Evolutionary conservation across 2,113 vertebrate species (phyloP).

Genomic region (Notothenia coriiceps): DNA sequence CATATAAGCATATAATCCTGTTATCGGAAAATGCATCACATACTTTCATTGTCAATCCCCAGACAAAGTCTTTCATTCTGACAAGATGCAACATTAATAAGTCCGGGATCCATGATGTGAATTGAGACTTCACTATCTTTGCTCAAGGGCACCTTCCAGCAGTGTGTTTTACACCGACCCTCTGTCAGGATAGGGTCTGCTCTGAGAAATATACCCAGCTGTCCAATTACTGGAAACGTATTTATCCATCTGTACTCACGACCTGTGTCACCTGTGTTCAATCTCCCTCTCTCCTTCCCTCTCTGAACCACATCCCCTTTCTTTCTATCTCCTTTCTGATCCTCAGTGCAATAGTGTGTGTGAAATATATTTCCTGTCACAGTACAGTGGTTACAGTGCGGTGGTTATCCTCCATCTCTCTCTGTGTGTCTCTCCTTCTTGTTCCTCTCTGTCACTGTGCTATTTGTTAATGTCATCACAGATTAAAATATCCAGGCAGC

Average conservation of each 20-base stretch:
- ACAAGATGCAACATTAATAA: background rate
- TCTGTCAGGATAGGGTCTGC: too few relatives aligned
- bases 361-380: background rate
- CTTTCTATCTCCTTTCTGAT: background rate
- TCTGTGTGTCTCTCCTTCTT: background rate
- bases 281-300: background rate
- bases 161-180: background rate
- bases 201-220: background rate
- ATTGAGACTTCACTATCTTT: background rate
- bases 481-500: slow-evolving; percentile 40
- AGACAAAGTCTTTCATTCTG: background rate
- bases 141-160: background rate
- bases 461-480: slow-evolving; percentile 41
- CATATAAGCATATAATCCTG: background rate
- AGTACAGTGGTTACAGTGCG: background rate
- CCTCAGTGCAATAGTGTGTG: background rate
- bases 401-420: background rate
- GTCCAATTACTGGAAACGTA: background rate
- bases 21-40: too few relatives aligned
- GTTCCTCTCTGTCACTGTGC: slow-evolving; percentile 12
- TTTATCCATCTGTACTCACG: background rate
- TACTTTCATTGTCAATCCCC: too few relatives aligned
- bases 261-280: background rate
- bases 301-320: background rate
- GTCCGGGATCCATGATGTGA: background rate